Conservation (phyloP, 1,140 invertebrate genomes). For the Pachypeltis micranthus region DNA sequence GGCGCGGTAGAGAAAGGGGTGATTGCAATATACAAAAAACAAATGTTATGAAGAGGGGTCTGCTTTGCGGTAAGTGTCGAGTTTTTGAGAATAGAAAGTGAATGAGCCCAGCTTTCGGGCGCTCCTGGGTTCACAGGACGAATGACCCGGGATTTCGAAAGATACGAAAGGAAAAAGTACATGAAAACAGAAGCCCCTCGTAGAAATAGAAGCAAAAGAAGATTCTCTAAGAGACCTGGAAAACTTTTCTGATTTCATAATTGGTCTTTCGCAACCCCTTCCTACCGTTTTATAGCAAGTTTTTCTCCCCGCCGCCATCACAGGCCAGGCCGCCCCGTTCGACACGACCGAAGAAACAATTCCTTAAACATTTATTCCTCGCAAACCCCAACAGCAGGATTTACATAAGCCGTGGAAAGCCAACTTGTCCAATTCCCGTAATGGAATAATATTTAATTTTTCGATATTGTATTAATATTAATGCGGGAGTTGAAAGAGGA, state of each 20-base stretch:
- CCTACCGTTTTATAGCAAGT: neutral
- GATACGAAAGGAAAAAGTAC: too few relatives aligned
- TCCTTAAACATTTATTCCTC: constrained; percentile 21
- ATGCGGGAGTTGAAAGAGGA: neutral
- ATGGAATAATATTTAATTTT: constrained; percentile 23
- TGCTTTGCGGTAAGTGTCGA: too few relatives aligned
- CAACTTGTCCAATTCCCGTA: constrained; percentile 19
- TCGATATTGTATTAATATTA: constrained; percentile 23
- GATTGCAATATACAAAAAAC: too few relatives aligned
- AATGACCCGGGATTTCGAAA: too few relatives aligned
- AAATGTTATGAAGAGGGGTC: too few relatives aligned
- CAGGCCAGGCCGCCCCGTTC: neutral
- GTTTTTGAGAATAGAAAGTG: too few relatives aligned
- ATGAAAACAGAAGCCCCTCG: too few relatives aligned
- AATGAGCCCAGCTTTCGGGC: too few relatives aligned
- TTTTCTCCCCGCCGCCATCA: neutral
- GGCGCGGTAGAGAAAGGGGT: too few relatives aligned
- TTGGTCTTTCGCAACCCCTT: constrained; percentile 10
- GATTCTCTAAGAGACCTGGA: neutral
- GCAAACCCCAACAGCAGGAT: neutral
- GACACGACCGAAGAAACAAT: constrained; percentile 4
- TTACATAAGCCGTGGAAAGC: constrained; percentile 14
- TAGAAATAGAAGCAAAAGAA: neutral
- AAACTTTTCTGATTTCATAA: constrained; percentile 15
- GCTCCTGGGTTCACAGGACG: too few relatives aligned